Evolutionary conservation across 1,140 invertebrate species (phyloP), one percentile per base, ranked within the genome.

Genomic region (Anastatus disparis): DNA sequence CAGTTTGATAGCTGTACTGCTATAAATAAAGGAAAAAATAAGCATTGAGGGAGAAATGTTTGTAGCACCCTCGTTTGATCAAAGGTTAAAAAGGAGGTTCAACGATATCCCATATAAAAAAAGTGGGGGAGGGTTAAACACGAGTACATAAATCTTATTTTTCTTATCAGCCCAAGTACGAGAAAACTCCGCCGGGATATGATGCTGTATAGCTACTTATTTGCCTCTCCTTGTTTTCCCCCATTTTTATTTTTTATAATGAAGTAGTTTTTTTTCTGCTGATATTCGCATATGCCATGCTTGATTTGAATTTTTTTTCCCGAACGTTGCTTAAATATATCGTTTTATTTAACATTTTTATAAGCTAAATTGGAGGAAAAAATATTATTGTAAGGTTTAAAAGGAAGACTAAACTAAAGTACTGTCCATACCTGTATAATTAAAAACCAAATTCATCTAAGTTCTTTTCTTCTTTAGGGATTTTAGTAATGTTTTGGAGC

Each of bases 81-180:
- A 64, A 70, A 70, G 59, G 10, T 55, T 55, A 46, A 62, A n/a
- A n/a, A n/a, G n/a, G 42, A 44, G 31, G 40, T 61, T 70, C 42
- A 40, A 46, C 42, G 63, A 64, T 52, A 66, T n/a, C 72, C 67
- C 65, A 75, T 73, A 77, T n/a, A n/a, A n/a, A n/a, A n/a, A n/a
- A n/a, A n/a, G n/a, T n/a, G 78, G 75, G 78, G 76, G 76, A 70
- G 76, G 76, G 75, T n/a, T n/a, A n/a, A n/a, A n/a, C n/a, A 72
- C 74, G 75, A 75, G 76, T 73, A 81, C 78, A 82, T 82, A 82
- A 82, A 83, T 82, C 80, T 81, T 78, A 72, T 74, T 72, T 74
- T 72, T 74, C 78, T 79, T 79, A 79, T 79, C 76, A 74, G 72
- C 56, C n/a, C n/a, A n/a, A n/a, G n/a, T n/a, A n/a, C n/a, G n/a